Conservation (phyloP, 2,113 vertebrate genomes). For the Coregonus clupeaformis region DNA sequence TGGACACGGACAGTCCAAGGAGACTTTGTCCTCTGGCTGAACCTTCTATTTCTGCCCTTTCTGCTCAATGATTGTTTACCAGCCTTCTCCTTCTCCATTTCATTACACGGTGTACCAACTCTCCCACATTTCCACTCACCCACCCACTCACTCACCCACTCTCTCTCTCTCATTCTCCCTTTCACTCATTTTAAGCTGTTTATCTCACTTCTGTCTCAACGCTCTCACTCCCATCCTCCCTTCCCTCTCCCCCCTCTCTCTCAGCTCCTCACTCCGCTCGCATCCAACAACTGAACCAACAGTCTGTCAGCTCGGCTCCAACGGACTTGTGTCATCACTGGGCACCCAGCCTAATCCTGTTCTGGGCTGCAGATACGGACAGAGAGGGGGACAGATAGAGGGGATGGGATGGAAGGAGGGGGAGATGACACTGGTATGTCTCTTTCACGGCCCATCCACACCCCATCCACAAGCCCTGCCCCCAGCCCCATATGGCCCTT, state of each 20-base stretch:
- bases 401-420: neutral
- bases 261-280: slow-evolving; percentile 20
- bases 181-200: neutral
- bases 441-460: neutral
- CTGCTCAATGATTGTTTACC: neutral
- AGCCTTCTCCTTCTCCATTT: neutral
- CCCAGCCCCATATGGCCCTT: no score
- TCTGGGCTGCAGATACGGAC: slow-evolving; percentile 30
- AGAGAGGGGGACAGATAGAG: neutral
- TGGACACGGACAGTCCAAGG: neutral
- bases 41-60: slow-evolving; percentile 17
- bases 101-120: neutral
- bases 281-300: slow-evolving; percentile 44
- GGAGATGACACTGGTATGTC: neutral
- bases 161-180: neutral
- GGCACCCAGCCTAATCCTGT: slow-evolving; percentile 63
- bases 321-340: slow-evolving; percentile 49
- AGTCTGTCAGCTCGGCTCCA: slow-evolving; percentile 39
- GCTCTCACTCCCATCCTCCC: neutral
- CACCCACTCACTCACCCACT: no score
- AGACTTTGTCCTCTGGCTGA: slow-evolving; percentile 30
- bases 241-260: slow-evolving; percentile 1
- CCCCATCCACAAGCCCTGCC: no score
- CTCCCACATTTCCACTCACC: neutral
- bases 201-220: neutral